These are phyloP conservation scores for Pristionchus fissidentatus DNA, from an alignment of 2,888 invertebrate species.

Conservation along the genomic window DNA sequence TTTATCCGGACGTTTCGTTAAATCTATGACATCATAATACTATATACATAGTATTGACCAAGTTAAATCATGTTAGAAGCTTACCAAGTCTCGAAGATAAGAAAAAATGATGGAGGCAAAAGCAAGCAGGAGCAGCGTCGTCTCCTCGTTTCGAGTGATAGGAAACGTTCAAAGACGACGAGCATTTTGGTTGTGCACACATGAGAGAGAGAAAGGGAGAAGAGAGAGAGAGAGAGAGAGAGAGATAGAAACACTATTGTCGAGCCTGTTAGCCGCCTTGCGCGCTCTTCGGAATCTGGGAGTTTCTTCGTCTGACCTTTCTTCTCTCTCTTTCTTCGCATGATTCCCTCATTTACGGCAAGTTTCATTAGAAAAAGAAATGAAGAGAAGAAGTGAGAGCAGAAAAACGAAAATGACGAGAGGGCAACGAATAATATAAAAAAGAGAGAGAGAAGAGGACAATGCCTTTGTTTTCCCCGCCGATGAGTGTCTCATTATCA, in stretches of 20 bases:
- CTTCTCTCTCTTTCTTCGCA: background rate
- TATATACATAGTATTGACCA: too few relatives aligned
- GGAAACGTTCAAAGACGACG: conserved; percentile 35
- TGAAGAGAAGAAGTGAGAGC: background rate
- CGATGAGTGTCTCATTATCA: too few relatives aligned
- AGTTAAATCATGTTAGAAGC: too few relatives aligned
- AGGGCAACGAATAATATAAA: background rate
- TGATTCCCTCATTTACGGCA: background rate
- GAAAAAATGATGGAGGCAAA: too few relatives aligned
- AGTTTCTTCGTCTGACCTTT: background rate
- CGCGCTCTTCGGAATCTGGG: background rate
- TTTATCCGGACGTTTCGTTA: too few relatives aligned
- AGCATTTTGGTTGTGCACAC: conserved; percentile 39
- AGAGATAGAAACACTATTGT: conserved; percentile 21
- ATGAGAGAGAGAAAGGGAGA: too few relatives aligned
- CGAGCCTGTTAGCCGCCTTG: conserved; percentile 33
- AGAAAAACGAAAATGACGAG: background rate
- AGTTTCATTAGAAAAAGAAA: background rate
- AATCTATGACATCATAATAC: too few relatives aligned
- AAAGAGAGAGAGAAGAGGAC: background rate
- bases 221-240: background rate
- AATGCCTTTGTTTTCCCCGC: background rate
- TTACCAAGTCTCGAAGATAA: too few relatives aligned
- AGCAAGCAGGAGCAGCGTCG: too few relatives aligned
- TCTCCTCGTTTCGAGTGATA: conserved; percentile 29